Base-by-base conservation (phyloP, 2,888 invertebrate species). In the Thymelicus lineola region DNA sequence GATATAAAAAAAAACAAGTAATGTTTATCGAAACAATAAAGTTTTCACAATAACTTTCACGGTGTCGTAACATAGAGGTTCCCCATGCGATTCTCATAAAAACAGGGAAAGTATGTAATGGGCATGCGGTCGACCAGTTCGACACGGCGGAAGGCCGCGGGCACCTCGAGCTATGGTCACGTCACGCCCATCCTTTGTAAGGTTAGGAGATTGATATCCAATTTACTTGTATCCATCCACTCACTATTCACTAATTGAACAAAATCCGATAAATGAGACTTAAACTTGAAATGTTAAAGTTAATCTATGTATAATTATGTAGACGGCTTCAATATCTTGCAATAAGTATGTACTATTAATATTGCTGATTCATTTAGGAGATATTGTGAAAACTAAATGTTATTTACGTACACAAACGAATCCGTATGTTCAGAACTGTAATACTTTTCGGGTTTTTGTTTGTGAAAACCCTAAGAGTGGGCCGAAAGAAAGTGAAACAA, bases 81-180 rank as follows among this genome's bases (percentile, higher is more conserved):
- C 83, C 84, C 86, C 84, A 82, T 83, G 81, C 85, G 83, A 86
- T 89, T 91, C 87, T 87, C 89, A 91, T 90, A 90, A 91, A 90
- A 91, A 90, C 91, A 88, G 91, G 91, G 92, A 92, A 93, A 93
- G 92, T 91, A 84, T 87, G 82, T 87, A 87, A 90, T 89, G 83
- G 86, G 81, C 60, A 48, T 81, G 79, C 77, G 82, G 84, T 82
- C 42, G 42, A 42, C 42, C 42, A 42, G 28, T 28, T 28, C 28
- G 28, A 28, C 28, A 28, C 28, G 28, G 28, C 3, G 28, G 28
- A 9, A 38, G 38, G 12, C 84, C 76, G 78, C 79, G 82, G 85
- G 88, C 87, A 84, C 83, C 80, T 83, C 81, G 83, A 82, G 85
- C 78, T n/a, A 75, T 77, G 80, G 89, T 84, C 85, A 88, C 80